These are phyloP conservation scores for Acestrorhynchus altus DNA, from an alignment of 2,797 vertebrate genomes.

Conservation along the genomic window DNA sequence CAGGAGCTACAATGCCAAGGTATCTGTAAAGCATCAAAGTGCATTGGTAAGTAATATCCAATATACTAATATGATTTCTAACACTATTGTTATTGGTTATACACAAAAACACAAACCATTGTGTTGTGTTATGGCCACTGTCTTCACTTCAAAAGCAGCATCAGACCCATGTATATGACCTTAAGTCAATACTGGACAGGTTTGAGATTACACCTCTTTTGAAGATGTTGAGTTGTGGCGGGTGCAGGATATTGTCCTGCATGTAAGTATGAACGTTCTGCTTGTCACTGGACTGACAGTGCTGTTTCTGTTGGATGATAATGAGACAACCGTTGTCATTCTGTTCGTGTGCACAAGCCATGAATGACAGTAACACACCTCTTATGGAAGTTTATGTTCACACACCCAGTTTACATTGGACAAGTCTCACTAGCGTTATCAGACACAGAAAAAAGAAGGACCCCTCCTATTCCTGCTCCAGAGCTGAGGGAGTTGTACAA, in stretches of 20 bases:
- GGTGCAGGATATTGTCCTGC: conserved; percentile 4
- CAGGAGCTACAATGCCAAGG: too few relatives aligned
- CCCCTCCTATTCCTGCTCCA: conserved; percentile 32
- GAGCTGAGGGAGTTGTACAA: neutral
- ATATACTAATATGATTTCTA: too few relatives aligned
- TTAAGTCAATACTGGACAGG: neutral
- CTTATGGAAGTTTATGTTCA: conserved; percentile 52
- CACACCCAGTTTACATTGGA: conserved; percentile 57
- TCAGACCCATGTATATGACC: neutral
- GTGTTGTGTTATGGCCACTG: too few relatives aligned
- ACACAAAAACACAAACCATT: too few relatives aligned
- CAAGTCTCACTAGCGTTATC: conserved; percentile 43
- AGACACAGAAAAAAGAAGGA: neutral
- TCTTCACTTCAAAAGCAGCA: neutral
- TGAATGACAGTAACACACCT: conserved; percentile 40
- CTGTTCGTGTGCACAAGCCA: conserved; percentile 13
- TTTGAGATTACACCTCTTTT: neutral
- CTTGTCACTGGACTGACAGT: conserved; percentile 4
- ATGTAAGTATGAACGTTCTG: conserved; percentile 1
- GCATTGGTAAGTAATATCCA: too few relatives aligned
- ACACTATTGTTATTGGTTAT: too few relatives aligned
- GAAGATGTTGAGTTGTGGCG: conserved; percentile 10
- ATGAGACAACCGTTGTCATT: conserved; percentile 25
- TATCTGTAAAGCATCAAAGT: too few relatives aligned
- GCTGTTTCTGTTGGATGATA: conserved; percentile 37